Evolutionary conservation across 2,888 invertebrate species (phyloP).

Genomic region (Amblyjoppa proteus): DNA sequence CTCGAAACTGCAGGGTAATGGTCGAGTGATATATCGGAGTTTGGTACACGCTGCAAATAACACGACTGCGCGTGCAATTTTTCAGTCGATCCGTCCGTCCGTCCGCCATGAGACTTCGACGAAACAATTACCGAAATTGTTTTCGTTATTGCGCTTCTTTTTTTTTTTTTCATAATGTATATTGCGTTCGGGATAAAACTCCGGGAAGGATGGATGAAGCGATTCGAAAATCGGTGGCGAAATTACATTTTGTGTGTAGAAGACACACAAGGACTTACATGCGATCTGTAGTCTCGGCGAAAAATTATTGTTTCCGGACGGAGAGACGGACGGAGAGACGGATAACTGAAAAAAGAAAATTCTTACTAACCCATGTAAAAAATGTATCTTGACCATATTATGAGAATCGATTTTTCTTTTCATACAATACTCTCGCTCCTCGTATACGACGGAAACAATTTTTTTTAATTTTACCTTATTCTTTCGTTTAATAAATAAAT

Average conservation of each 20-base stretch:
- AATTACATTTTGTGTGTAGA: background rate
- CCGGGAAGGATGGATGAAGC: background rate
- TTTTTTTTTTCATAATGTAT: background rate
- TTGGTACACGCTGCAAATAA: background rate
- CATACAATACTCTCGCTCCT: background rate
- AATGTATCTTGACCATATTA: background rate
- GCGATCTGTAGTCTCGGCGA: background rate
- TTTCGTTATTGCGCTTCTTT: background rate
- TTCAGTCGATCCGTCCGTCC: background rate
- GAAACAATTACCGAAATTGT: background rate
- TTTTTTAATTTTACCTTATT: too few relatives aligned
- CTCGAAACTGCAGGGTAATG: slow-evolving; percentile 16
- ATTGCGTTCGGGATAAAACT: background rate
- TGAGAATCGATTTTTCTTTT: background rate
- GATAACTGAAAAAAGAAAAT: too few relatives aligned
- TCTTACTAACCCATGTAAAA: background rate
- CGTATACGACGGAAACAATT: too few relatives aligned
- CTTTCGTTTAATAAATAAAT: too few relatives aligned
- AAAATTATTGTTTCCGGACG: background rate
- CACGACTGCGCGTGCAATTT: background rate
- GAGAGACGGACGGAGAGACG: background rate
- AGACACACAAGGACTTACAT: background rate
- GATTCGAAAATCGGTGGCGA: background rate
- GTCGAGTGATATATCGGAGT: slow-evolving; percentile 16
- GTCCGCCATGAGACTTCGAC: background rate